phyloP scores from a whole-genome alignment of 1,140 invertebrate species.

The Dendrolimus kikuchii region DNA sequence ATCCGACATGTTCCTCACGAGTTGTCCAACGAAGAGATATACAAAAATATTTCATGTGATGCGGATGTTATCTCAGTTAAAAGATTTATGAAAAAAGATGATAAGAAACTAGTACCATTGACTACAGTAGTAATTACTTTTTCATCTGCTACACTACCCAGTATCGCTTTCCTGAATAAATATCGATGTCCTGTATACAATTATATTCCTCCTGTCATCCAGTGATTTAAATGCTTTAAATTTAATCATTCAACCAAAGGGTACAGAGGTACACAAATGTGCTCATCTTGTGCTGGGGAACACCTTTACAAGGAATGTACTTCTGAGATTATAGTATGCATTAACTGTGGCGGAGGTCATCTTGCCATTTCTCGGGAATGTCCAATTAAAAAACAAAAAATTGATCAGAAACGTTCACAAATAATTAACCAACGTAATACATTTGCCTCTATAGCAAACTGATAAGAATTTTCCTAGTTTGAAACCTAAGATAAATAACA shows the following conservation, averaged over 20 bases:
- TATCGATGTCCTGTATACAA: slow-evolving; percentile 9
- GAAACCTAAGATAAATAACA: background rate
- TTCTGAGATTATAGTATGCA: background rate
- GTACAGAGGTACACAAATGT: slow-evolving; percentile 4
- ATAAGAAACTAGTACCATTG: slow-evolving; percentile 7
- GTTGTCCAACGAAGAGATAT: slow-evolving; percentile 10
- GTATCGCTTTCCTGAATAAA: slow-evolving; percentile 9
- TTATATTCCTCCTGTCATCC: slow-evolving; percentile 14
- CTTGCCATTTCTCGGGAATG: background rate
- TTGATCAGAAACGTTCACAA: background rate
- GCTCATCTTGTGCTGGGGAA: background rate
- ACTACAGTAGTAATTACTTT: slow-evolving; percentile 10
- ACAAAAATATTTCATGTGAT: slow-evolving; percentile 14
- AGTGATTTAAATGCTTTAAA: slow-evolving; percentile 18
- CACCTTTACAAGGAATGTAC: slow-evolving; percentile 1
- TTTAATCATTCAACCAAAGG: slow-evolving; percentile 15
- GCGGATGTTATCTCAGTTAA: slow-evolving; percentile 12
- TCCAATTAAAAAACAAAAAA: background rate
- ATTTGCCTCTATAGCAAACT: background rate
- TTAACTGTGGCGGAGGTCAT: background rate
- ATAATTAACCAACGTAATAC: background rate
- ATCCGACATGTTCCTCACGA: slow-evolving; percentile 14
- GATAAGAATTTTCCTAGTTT: background rate
- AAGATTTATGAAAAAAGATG: slow-evolving; percentile 10
- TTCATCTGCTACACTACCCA: slow-evolving; percentile 6